Conservation (phyloP, 2,797 vertebrate genomes). For the Chloroceryle inda region DNA sequence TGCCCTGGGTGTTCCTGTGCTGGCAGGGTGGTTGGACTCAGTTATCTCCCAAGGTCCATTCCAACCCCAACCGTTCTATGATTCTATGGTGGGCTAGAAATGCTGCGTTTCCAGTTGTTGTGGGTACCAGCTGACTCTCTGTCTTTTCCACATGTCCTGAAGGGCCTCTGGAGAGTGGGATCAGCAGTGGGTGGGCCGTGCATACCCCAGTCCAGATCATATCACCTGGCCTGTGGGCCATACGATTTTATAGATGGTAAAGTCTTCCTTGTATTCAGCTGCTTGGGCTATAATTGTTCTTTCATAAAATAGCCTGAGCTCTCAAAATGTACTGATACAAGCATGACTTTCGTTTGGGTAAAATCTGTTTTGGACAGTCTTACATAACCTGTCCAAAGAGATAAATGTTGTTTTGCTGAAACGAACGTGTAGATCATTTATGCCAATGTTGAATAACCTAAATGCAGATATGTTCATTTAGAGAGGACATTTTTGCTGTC, state of each 20-base stretch:
- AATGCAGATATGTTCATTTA: not conserved
- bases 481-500: not conserved
- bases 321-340: not conserved
- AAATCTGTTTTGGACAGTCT: constrained; percentile 30
- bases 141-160: not conserved
- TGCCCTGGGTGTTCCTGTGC: too few species aligned
- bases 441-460: not conserved
- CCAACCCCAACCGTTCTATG: too few species aligned
- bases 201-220: rapidly evolving
- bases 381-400: constrained; percentile 33
- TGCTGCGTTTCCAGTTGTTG: not conserved
- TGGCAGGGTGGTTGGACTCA: too few species aligned
- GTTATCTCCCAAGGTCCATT: too few species aligned
- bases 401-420: constrained; percentile 15
- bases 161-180: not conserved
- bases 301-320: not conserved
- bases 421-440: not conserved
- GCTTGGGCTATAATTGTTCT: not conserved
- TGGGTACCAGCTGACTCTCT: not conserved
- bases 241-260: not conserved
- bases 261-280: not conserved
- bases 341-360: not conserved
- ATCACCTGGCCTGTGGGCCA: not conserved
- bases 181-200: too few species aligned
- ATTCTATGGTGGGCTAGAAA: not conserved